These are phyloP conservation scores for Meloidogyne floridensis DNA, from an alignment of 1,140 invertebrate species.

Conservation along the genomic window DNA sequence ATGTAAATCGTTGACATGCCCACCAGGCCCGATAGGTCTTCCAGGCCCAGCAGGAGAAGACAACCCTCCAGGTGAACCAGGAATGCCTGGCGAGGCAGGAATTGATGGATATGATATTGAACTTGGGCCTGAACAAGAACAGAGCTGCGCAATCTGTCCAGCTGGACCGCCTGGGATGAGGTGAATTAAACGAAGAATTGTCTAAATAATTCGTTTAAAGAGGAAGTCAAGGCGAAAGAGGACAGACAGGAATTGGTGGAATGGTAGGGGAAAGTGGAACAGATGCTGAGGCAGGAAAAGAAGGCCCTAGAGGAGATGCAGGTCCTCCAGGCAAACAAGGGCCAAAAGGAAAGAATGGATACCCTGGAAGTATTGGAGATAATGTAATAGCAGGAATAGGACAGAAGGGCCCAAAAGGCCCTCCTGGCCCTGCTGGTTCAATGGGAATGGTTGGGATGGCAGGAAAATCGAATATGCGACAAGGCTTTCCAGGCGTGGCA, in stretches of 20 bases:
- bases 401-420: constrained; percentile 40
- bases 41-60: constrained; percentile 39
- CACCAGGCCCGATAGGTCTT: constrained; percentile 39
- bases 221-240: constrained; percentile 49
- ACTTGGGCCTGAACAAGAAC: constrained; percentile 41
- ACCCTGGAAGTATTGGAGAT: constrained; percentile 28
- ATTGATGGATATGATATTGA: constrained; percentile 48
- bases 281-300: constrained; percentile 14
- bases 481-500: constrained; percentile 24
- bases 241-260: constrained; percentile 31
- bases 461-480: neutral
- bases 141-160: constrained; percentile 49
- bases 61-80: constrained; percentile 41
- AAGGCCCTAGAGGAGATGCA: constrained; percentile 6
- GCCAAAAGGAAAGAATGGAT: constrained; percentile 26
- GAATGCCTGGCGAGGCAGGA: constrained; percentile 41
- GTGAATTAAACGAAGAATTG: constrained; percentile 3
- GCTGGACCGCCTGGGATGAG: constrained; percentile 48
- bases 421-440: constrained; percentile 41
- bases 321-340: constrained; percentile 20
- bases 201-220: constrained; percentile 18
- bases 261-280: constrained; percentile 34
- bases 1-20: constrained; percentile 36
- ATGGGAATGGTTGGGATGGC: constrained; percentile 32
- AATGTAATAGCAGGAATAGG: constrained; percentile 31